phyloP scores from a whole-genome alignment of 2,113 vertebrate genomes.

The Origma solitaria region DNA sequence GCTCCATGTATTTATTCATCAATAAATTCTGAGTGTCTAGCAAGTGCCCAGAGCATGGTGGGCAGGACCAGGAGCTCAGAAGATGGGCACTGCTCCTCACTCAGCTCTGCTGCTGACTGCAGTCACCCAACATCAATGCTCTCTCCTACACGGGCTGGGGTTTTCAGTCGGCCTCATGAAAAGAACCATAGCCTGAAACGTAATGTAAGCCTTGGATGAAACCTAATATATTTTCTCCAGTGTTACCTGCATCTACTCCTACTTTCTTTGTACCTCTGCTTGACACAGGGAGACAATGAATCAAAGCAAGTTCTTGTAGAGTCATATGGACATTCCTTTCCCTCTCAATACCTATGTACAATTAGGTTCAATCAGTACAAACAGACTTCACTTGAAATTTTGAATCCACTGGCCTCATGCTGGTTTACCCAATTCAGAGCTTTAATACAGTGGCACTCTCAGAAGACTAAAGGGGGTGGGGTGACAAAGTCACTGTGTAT shows the following conservation, averaged over 20 bases:
- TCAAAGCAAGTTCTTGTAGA: neutral
- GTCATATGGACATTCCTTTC: neutral
- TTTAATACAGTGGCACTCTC: neutral
- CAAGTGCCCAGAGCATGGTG: neutral
- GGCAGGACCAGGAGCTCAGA: neutral
- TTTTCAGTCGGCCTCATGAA: neutral
- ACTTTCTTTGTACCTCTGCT: neutral
- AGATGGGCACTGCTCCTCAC: neutral
- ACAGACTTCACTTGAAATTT: neutral
- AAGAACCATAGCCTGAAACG: neutral
- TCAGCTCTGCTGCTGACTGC: neutral
- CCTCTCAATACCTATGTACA: neutral
- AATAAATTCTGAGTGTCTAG: neutral
- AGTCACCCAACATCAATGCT: accelerated
- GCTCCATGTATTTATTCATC: neutral
- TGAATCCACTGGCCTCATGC: neutral
- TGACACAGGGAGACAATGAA: neutral
- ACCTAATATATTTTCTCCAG: neutral
- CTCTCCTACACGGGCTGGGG: neutral
- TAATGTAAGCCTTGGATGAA: neutral
- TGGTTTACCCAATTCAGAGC: neutral
- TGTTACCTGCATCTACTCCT: neutral
- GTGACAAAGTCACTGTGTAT: neutral
- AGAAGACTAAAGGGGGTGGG: neutral
- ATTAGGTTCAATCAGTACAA: neutral